Evolutionary conservation across 2,888 invertebrate genomes (phyloP).

Genomic region (Strigamia crassipes): DNA sequence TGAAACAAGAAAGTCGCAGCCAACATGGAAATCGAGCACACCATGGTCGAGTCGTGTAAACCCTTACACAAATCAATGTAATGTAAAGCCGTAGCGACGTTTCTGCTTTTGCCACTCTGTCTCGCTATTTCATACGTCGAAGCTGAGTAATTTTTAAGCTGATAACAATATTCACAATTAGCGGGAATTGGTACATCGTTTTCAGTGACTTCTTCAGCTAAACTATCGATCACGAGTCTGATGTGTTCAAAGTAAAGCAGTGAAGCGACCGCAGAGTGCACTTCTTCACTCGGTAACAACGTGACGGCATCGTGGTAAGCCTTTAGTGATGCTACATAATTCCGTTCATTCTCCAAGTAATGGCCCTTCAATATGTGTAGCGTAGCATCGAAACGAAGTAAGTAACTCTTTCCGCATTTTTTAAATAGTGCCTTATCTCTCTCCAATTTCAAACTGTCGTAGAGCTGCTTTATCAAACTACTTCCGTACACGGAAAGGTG

Average conservation of each 20-base stretch:
- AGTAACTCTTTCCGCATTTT: neutral
- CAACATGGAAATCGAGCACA: neutral
- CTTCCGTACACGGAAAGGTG: neutral
- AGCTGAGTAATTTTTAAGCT: neutral
- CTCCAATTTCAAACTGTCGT: too few relatives aligned
- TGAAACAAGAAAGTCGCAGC: neutral
- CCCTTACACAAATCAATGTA: neutral
- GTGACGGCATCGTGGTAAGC: neutral
- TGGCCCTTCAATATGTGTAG: neutral
- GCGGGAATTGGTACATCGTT: neutral
- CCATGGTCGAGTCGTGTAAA: neutral
- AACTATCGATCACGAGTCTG: neutral
- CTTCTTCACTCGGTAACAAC: neutral
- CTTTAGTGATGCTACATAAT: neutral
- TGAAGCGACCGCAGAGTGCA: neutral
- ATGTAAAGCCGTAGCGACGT: neutral
- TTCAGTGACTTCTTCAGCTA: neutral
- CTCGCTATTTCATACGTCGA: neutral
- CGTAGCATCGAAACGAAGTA: neutral
- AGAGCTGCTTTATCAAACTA: neutral
- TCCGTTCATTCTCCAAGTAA: neutral
- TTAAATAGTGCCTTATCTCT: too few relatives aligned
- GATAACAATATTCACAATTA: neutral
- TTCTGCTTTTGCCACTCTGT: neutral
- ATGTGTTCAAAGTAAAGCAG: neutral